Conservation (phyloP, 1,140 invertebrate species). For the Berghia stephanieae region DNA sequence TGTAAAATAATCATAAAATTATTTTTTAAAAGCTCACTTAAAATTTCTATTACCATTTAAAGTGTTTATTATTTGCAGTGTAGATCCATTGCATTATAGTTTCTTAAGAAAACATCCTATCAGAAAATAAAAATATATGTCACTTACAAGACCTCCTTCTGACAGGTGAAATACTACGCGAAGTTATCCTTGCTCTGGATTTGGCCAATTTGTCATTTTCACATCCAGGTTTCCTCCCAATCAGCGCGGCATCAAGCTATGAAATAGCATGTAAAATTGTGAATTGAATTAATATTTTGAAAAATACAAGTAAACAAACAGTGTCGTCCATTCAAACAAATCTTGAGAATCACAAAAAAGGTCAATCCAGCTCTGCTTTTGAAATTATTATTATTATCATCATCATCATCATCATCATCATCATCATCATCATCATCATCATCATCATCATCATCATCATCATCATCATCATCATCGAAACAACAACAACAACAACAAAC, state of each 20-base stretch:
- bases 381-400: too few species aligned
- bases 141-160: constrained; percentile 10
- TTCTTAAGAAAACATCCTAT: not conserved
- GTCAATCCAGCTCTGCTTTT: not conserved
- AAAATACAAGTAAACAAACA: not conserved
- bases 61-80: not conserved
- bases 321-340: not conserved
- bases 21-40: not conserved
- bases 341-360: not conserved
- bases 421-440: too few species aligned
- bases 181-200: constrained; percentile 25
- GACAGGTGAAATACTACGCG: constrained; percentile 18
- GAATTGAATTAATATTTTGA: not conserved
- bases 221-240: constrained; percentile 45
- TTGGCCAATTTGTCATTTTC: constrained; percentile 32
- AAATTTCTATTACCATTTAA: not conserved
- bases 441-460: too few species aligned
- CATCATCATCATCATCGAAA: too few species aligned
- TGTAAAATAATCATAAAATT: not conserved
- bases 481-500: too few species aligned
- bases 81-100: not conserved
- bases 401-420: too few species aligned
- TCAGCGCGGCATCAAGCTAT: constrained; percentile 44
- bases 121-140: not conserved
- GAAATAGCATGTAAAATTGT: not conserved